Conservation (phyloP, 2,888 invertebrate species). For the Lumbricus terrestris region DNA sequence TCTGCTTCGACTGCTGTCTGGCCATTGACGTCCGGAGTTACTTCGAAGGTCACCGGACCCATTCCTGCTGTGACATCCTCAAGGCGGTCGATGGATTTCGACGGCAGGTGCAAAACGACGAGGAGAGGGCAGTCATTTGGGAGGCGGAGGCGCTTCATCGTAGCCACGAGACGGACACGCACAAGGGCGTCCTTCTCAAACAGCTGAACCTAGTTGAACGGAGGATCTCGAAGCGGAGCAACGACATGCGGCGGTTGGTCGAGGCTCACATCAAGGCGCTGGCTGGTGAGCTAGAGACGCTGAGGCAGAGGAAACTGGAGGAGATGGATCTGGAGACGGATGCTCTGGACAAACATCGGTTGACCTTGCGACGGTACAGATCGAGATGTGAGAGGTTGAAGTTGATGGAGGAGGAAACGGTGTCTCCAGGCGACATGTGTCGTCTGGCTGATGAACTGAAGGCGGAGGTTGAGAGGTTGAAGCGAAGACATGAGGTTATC, state of each 20-base stretch:
- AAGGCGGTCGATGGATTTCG: neutral
- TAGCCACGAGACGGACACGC: neutral
- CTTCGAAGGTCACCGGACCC: neutral
- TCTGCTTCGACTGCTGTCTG: neutral
- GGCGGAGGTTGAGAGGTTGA: neutral
- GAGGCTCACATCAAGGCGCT: neutral
- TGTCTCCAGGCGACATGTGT: neutral
- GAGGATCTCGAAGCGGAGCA: neutral
- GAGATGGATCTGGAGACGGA: neutral
- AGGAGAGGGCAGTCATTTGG: neutral
- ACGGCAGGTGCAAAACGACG: neutral
- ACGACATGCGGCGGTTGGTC: neutral
- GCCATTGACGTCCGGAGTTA: neutral
- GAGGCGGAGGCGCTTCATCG: neutral
- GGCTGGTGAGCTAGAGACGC: neutral
- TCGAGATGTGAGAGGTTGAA: neutral
- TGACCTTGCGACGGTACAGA: neutral
- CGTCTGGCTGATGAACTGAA: neutral
- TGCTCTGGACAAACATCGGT: neutral
- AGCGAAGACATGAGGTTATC: neutral
- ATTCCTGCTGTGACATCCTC: constrained; percentile 16
- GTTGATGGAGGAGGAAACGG: neutral
- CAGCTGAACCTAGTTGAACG: neutral
- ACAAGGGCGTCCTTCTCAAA: neutral
- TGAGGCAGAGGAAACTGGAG: neutral